phyloP scores from a whole-genome alignment of 2,113 vertebrate genomes.

The Notechis scutatus region DNA sequence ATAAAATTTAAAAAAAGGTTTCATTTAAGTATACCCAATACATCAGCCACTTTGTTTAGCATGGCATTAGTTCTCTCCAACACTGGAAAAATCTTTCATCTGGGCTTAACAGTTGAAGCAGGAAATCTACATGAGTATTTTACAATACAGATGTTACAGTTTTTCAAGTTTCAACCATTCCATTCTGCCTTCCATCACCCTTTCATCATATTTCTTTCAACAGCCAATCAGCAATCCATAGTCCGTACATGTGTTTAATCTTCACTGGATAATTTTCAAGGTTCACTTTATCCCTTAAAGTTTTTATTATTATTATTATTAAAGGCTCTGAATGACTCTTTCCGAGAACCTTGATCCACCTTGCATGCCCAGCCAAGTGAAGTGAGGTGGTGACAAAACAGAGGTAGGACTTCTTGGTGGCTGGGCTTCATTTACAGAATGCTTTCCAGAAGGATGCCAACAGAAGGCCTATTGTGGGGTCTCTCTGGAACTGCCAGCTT shows the following conservation, averaged over 20 bases:
- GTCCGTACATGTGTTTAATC: not conserved
- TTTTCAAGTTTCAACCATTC: not conserved
- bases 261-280: not conserved
- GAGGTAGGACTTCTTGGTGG: not conserved
- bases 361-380: not conserved
- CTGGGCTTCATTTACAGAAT: not conserved
- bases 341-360: not conserved
- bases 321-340: not conserved
- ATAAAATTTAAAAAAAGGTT: slow-evolving; percentile 9
- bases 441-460: not conserved
- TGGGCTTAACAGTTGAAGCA: not conserved
- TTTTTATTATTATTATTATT: not conserved
- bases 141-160: not conserved
- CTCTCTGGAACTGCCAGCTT: not conserved
- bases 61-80: not conserved
- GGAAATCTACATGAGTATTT: not conserved
- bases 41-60: slow-evolving; percentile 47
- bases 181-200: not conserved
- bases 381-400: not conserved
- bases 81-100: not conserved
- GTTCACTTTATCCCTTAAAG: not conserved
- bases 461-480: not conserved
- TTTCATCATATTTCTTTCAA: not conserved
- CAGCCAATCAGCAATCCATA: not conserved
- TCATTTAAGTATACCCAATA: slow-evolving; percentile 23